These are phyloP conservation scores for Nudaria mundana DNA, from an alignment of 2,888 invertebrate genomes.

Conservation along the genomic window DNA sequence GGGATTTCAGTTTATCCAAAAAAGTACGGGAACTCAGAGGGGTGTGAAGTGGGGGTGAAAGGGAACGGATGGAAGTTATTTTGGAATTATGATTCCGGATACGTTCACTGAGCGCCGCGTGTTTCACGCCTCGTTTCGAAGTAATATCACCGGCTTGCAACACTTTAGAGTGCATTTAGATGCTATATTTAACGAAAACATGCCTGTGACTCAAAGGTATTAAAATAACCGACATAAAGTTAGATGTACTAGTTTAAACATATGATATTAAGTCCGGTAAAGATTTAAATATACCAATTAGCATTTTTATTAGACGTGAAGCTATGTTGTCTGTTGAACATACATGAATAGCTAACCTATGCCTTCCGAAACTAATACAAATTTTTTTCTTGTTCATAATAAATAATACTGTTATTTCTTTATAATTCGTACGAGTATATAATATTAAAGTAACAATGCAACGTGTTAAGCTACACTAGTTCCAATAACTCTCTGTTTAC, in stretches of 20 bases:
- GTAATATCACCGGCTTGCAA: conserved; percentile 68
- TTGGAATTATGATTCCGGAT: conserved; percentile 81
- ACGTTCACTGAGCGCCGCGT: conserved; percentile 69
- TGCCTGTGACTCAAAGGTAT: conserved; percentile 19
- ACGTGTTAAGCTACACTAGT: too few species aligned
- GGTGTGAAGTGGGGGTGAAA: conserved; percentile 44
- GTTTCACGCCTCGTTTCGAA: conserved; percentile 77
- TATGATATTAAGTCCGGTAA: too few species aligned
- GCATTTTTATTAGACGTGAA: too few species aligned
- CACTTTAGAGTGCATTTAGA: conserved; percentile 56
- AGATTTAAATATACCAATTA: too few species aligned
- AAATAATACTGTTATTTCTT: too few species aligned
- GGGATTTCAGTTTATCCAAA: conserved; percentile 79
- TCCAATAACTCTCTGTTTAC: too few species aligned
- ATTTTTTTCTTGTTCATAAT: too few species aligned
- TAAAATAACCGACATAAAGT: conserved; percentile 9
- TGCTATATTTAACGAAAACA: conserved; percentile 37
- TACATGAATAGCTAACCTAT: too few species aligned
- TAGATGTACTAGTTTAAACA: not conserved
- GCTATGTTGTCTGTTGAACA: too few species aligned
- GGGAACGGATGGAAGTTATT: conserved; percentile 72
- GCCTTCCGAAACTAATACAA: too few species aligned
- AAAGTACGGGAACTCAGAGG: conserved; percentile 51
- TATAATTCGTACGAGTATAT: too few species aligned
- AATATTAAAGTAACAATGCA: too few species aligned